phyloP scores from a whole-genome alignment of 2,888 invertebrate species.

The Drosophila basisetae region DNA sequence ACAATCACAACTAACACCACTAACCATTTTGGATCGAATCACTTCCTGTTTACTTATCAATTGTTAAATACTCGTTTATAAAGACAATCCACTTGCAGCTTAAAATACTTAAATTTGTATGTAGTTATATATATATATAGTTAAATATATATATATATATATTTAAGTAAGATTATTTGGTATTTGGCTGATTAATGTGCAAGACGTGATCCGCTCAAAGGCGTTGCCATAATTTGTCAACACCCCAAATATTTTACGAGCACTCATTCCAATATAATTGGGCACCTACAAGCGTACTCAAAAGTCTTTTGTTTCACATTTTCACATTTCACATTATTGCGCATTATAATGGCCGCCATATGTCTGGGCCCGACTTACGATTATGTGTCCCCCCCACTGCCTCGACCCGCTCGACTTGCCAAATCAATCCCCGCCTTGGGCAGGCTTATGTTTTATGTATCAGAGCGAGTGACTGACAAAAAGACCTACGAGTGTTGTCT shows the following conservation, averaged over 20 bases:
- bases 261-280: slow-evolving; percentile 80
- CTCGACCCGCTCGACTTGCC: background rate
- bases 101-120: background rate
- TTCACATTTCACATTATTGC: slow-evolving; percentile 70
- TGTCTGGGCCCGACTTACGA: slow-evolving; percentile 56
- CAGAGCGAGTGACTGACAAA: slow-evolving; percentile 45
- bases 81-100: background rate
- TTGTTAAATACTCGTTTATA: background rate
- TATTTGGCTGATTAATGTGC: slow-evolving; percentile 58
- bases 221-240: slow-evolving; percentile 84
- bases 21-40: background rate
- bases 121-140: background rate
- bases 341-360: slow-evolving; percentile 76
- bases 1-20: background rate
- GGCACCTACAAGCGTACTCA: slow-evolving; percentile 47
- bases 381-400: background rate
- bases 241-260: slow-evolving; percentile 82
- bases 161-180: background rate
- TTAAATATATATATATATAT: background rate
- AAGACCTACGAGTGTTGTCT: slow-evolving; percentile 18
- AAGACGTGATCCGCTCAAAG: slow-evolving; percentile 62
- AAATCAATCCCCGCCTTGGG: slow-evolving; percentile 4
- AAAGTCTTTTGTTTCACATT: slow-evolving; percentile 40
- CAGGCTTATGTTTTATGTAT: slow-evolving; percentile 81
- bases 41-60: background rate